Evolutionary conservation across 1,140 invertebrate species (phyloP).

Genomic region (Carposina sasakii): DNA sequence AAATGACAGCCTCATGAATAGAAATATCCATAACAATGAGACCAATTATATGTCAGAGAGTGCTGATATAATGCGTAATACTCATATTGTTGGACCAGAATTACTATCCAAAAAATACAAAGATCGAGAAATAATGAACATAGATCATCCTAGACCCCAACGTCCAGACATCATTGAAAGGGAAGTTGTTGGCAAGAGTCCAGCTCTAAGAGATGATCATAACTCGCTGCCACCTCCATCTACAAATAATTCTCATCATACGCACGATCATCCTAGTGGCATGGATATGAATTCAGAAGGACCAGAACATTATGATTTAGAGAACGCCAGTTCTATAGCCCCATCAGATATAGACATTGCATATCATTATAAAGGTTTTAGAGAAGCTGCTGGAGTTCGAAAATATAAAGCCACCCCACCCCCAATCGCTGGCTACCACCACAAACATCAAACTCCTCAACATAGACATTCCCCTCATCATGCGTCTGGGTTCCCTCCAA

Average conservation of each 20-base stretch:
- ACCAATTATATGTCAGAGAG: slow-evolving; percentile 78
- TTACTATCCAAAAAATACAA: slow-evolving; percentile 90
- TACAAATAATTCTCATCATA: slow-evolving; percentile 76
- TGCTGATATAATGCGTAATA: slow-evolving; percentile 78
- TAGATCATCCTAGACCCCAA: slow-evolving; percentile 80
- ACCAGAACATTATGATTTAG: slow-evolving; percentile 96
- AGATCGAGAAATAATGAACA: slow-evolving; percentile 83
- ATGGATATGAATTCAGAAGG: slow-evolving; percentile 85
- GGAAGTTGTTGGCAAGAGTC: slow-evolving; percentile 87
- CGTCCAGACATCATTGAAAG: slow-evolving; percentile 94
- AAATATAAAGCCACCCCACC: slow-evolving; percentile 90
- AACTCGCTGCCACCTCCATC: slow-evolving; percentile 80
- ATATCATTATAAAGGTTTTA: slow-evolving; percentile 95
- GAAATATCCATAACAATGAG: slow-evolving; percentile 73
- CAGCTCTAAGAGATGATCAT: slow-evolving; percentile 83
- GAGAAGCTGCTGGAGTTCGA: slow-evolving; percentile 84
- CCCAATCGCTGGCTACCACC: slow-evolving; percentile 81
- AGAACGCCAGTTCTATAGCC: slow-evolving; percentile 97
- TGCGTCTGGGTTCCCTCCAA: slow-evolving; percentile 77
- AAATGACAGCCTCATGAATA: slow-evolving; percentile 74
- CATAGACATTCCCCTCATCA: slow-evolving; percentile 83
- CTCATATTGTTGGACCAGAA: slow-evolving; percentile 85
- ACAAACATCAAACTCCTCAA: slow-evolving; percentile 82
- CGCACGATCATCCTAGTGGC: slow-evolving; percentile 77
- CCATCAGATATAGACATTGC: slow-evolving; percentile 98